Conservation (phyloP, 2,797 vertebrate genomes). For the Decapterus maruadsi region DNA sequence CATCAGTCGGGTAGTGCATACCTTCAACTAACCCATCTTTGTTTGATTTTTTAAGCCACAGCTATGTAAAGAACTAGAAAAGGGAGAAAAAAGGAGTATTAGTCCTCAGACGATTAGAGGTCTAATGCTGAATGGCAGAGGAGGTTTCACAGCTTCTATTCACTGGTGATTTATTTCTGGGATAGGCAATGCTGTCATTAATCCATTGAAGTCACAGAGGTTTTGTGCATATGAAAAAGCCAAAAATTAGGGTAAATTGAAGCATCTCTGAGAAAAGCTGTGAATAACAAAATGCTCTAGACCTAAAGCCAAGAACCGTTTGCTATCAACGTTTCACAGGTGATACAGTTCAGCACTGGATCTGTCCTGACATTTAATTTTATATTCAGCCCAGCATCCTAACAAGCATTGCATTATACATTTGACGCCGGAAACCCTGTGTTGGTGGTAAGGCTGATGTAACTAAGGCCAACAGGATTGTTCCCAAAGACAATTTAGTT, state of each 20-base stretch:
- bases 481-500: conserved; percentile 30
- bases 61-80: conserved; percentile 27
- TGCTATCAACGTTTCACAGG: conserved; percentile 51
- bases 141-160: conserved; percentile 61
- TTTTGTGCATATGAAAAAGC: conserved; percentile 44
- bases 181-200: conserved; percentile 64
- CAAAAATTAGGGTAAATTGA: conserved; percentile 52
- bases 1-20: conserved; percentile 14
- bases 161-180: conserved; percentile 60
- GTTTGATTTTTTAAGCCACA: conserved; percentile 45
- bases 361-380: conserved; percentile 54
- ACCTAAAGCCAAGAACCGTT: conserved; percentile 25
- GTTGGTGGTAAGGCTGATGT: background rate
- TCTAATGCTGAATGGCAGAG: conserved; percentile 73
- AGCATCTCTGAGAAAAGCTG: conserved; percentile 51
- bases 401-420: conserved; percentile 19
- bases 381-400: conserved; percentile 32
- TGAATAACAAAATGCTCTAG: conserved; percentile 36
- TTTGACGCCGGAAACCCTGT: conserved; percentile 30
- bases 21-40: conserved; percentile 31
- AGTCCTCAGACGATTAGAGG: conserved; percentile 57
- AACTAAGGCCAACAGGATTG: conserved; percentile 1
- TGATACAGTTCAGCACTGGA: conserved; percentile 41
- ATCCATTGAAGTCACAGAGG: conserved; percentile 51
- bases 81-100: conserved; percentile 35